Evolutionary conservation across 2,888 invertebrate genomes (phyloP).

Genomic region (Polydrusus cervinus): DNA sequence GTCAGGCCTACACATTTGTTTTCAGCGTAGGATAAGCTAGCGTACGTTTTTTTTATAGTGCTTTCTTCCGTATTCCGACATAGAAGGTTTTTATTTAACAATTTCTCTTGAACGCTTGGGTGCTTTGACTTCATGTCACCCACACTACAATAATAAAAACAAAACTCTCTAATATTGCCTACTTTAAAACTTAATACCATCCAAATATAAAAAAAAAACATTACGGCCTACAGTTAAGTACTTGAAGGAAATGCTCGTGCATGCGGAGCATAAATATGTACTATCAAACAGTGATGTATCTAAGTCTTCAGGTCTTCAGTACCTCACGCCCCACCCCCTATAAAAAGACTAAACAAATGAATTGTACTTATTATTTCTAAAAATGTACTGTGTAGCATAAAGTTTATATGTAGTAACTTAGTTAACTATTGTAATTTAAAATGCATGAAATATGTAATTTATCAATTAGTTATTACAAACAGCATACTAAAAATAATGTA

Average conservation of each 20-base stretch:
- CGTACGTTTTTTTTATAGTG: constrained; percentile 17
- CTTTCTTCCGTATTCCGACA: constrained; percentile 22
- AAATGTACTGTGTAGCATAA: no score
- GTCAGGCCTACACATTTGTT: constrained; percentile 15
- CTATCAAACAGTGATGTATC: no score
- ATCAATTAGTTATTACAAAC: no score
- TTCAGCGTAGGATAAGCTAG: constrained; percentile 9
- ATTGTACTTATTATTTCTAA: no score
- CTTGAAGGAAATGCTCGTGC: neutral
- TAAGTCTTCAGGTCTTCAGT: no score
- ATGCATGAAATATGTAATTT: no score
- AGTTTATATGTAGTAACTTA: no score
- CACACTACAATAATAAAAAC: constrained; percentile 8
- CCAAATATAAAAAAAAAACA: neutral
- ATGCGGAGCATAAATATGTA: no score
- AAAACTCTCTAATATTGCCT: constrained; percentile 20
- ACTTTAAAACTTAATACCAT: neutral
- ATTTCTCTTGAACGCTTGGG: neutral
- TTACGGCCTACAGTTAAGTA: constrained; percentile 3
- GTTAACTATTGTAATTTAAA: no score
- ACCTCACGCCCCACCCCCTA: no score
- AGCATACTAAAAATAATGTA: no score
- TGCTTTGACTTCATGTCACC: constrained; percentile 13
- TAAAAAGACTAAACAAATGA: no score
- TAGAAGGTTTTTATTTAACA: constrained; percentile 11